Evolutionary conservation across 2,888 invertebrate genomes (phyloP).

Genomic region (Hirtodrosophila cameraria): DNA sequence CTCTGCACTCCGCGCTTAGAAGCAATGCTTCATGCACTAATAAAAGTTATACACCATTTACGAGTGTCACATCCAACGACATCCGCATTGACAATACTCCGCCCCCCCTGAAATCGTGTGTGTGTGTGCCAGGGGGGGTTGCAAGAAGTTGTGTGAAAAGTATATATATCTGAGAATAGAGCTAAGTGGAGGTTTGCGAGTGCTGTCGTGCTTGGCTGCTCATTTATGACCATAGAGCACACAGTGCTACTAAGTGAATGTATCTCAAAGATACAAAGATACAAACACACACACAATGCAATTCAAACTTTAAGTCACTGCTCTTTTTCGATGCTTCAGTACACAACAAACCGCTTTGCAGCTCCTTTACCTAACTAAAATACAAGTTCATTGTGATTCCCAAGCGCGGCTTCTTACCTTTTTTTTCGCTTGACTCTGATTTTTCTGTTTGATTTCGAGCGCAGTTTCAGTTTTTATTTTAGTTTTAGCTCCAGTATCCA

Average conservation of each 20-base stretch:
- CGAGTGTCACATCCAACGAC: slow-evolving; percentile 28
- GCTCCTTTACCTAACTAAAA: slow-evolving; percentile 12
- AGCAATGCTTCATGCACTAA: slow-evolving; percentile 50
- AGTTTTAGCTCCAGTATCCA: no score
- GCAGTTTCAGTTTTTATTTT: no score
- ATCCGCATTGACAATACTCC: neutral
- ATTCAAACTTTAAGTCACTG: slow-evolving; percentile 59
- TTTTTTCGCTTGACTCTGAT: slow-evolving; percentile 48
- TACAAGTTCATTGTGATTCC: slow-evolving; percentile 52
- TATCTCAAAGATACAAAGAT: slow-evolving; percentile 53
- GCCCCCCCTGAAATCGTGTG: no score
- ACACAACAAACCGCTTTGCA: slow-evolving; percentile 38
- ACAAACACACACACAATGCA: slow-evolving; percentile 39
- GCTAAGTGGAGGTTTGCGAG: slow-evolving; percentile 22
- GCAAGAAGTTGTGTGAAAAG: slow-evolving; percentile 26
- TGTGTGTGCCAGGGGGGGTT: slow-evolving; percentile 2
- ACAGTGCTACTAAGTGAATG: slow-evolving; percentile 37
- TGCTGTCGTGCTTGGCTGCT: slow-evolving; percentile 72
- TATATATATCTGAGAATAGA: slow-evolving; percentile 12
- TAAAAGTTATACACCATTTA: slow-evolving; percentile 64
- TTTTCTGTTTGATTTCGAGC: slow-evolving; percentile 19
- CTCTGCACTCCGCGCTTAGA: slow-evolving; percentile 8
- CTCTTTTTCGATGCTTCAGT: slow-evolving; percentile 64
- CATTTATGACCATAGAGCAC: slow-evolving; percentile 78
- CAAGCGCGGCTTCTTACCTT: neutral